phyloP scores from a whole-genome alignment of 1,140 invertebrate genomes.

The Bacillus rossius region DNA sequence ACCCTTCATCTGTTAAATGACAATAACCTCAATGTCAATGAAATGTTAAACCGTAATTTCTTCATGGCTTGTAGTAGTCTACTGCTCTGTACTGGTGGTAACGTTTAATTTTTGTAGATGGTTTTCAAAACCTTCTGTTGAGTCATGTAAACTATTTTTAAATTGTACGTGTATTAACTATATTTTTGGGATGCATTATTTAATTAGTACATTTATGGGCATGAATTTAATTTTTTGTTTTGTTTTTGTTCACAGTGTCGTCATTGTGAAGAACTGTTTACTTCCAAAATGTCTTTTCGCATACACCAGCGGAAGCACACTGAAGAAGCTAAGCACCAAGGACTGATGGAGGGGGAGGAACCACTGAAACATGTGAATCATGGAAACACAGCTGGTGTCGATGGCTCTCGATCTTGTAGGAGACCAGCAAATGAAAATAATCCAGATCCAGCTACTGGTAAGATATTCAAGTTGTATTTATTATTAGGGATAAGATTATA shows the following conservation, averaged over 20 bases:
- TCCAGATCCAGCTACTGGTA: background rate
- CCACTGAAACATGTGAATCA: conserved; percentile 15
- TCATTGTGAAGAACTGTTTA: conserved; percentile 35
- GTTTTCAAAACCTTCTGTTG: background rate
- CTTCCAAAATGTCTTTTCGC: conserved; percentile 36
- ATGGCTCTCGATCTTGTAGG: background rate
- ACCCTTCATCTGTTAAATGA: too few species aligned
- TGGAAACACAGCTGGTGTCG: background rate
- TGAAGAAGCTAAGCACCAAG: conserved; percentile 29
- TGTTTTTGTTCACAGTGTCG: conserved; percentile 30
- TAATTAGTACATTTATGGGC: background rate
- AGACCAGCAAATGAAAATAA: background rate
- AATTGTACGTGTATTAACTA: too few species aligned
- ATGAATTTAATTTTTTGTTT: conserved; percentile 5
- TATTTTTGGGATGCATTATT: background rate
- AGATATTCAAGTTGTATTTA: too few species aligned
- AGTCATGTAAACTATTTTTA: too few species aligned
- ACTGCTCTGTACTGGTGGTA: background rate
- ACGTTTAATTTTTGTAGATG: background rate
- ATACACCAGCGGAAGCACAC: conserved; percentile 36
- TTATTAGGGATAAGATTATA: too few species aligned
- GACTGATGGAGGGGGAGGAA: conserved; percentile 29
- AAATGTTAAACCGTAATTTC: background rate
- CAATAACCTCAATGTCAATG: background rate
- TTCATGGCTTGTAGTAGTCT: background rate